Base-by-base conservation (phyloP, 2,888 invertebrate species). In the Lithosia quadra region DNA sequence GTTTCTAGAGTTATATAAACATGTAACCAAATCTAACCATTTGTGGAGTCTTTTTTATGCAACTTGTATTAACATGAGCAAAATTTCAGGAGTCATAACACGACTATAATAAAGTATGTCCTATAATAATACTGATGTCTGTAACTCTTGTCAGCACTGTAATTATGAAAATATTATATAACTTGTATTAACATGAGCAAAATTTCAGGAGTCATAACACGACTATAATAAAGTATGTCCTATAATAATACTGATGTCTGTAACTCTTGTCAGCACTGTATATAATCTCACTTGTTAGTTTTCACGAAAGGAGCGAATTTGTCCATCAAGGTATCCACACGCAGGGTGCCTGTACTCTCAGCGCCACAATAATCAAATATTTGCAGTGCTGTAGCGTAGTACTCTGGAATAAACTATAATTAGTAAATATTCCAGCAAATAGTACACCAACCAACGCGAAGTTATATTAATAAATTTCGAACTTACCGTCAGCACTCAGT, bases 291-390 rank as follows among this genome's bases (percentile, higher is more conserved):
- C 95, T 93, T 94, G 84, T 93, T 91, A 75, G 92, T 92, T 83
- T 92, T 92, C 62, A 93, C 87, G 76, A 90, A 92, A 65, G 94
- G 93, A 71, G 92, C 90, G 78, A 93, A 93, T 83, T 92, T 92
- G 71, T 93, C 92, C 93, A 95, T 94, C 69, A 95, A 85, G 57
- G 86, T 83, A 76, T 93, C 89, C 63, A 94, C 93, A 72, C 88
- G 88, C 76, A 94, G 81, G 73, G 88, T 86, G 63, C 88, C 89
- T 55, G 88, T 83, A 76, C 83, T 90, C 60, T 92, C 89, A 13
- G 87, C 90, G 70, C 92, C 92, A 81, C 93, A 95, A 83, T 86
- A 91, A 77, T 92, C 90, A 86, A 95, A 95, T 85, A 95, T 93
- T 78, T 93, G 93, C 60, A 88, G 83, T 68, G 95, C 95, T 69